Percentiles rank a stretch among this genome's conserved stretches.
Evolutionary conservation across 2,888 invertebrate species (phyloP).

Genomic region (Tetranychus piercei): DNA sequence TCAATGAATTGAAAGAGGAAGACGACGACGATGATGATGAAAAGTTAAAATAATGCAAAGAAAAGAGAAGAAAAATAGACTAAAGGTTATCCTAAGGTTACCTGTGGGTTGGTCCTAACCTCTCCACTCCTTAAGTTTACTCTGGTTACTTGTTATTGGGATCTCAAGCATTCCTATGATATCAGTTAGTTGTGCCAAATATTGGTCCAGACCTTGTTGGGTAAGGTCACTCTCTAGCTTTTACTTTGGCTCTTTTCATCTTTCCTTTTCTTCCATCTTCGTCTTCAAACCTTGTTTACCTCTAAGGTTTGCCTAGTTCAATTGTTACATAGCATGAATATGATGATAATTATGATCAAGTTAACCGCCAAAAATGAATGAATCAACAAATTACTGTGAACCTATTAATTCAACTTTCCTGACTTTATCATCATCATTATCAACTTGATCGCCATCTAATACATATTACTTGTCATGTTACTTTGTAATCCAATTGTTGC

Average conservation of each 20-base stretch:
- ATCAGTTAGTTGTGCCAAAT: not conserved
- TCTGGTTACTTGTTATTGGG: not conserved
- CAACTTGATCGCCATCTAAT: too few species aligned
- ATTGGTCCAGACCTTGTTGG: not conserved
- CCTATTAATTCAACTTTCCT: not conserved
- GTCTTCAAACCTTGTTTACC: not conserved
- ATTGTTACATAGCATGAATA: not conserved
- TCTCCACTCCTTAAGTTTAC: not conserved
- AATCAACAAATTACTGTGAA: not conserved
- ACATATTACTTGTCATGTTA: too few species aligned
- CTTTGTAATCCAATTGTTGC: too few species aligned
- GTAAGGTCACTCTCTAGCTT: not conserved
- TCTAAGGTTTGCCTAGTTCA: not conserved
- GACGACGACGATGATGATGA: not conserved
- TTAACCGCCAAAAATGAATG: not conserved
- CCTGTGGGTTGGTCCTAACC: not conserved
- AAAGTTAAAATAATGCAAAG: not conserved
- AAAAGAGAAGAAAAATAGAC: not conserved
- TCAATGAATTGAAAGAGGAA: not conserved
- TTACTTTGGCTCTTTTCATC: not conserved
- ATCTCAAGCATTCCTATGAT: not conserved
- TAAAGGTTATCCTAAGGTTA: constrained; percentile 1
- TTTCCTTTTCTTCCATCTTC: not conserved
- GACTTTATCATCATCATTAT: too few species aligned
- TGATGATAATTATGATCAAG: not conserved